Conservation (phyloP, 2,113 vertebrate species). For the Saimiri boliviensis region DNA sequence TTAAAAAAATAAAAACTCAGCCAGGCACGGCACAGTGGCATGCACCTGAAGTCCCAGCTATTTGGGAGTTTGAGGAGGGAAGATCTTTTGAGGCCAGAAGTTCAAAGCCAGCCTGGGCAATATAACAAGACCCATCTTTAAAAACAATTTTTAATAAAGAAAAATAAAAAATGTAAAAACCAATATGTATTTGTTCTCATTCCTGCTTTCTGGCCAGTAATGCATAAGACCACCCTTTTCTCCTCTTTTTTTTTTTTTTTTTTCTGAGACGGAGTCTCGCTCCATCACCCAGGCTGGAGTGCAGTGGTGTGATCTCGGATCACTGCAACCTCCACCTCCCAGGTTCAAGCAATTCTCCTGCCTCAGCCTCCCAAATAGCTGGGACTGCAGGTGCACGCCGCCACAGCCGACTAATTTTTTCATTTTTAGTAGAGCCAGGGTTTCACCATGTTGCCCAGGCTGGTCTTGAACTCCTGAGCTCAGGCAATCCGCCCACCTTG, state of each 20-base stretch:
- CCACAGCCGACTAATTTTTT: too few relatives aligned
- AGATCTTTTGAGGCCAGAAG: neutral
- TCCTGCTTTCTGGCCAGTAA: neutral
- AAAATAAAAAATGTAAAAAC: neutral
- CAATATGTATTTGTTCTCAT: neutral
- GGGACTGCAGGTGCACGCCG: too few relatives aligned
- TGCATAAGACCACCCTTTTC: neutral
- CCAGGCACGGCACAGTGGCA: neutral
- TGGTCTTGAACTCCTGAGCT: too few relatives aligned
- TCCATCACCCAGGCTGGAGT: too few relatives aligned
- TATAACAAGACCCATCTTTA: neutral
- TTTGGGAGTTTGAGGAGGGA: neutral
- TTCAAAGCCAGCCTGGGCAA: neutral
- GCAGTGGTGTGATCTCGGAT: too few relatives aligned
- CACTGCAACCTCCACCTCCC: too few relatives aligned
- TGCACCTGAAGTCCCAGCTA: neutral
- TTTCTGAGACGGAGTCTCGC: too few relatives aligned
- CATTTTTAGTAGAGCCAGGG: too few relatives aligned
- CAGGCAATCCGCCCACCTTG: too few relatives aligned
- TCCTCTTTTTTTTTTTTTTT: neutral
- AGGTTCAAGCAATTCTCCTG: too few relatives aligned
- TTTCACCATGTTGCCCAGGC: too few relatives aligned
- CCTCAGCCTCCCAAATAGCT: too few relatives aligned
- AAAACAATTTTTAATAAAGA: neutral
- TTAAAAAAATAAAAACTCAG: neutral